Conservation (phyloP, 2,113 vertebrate species). For the Zosterops lateralis region DNA sequence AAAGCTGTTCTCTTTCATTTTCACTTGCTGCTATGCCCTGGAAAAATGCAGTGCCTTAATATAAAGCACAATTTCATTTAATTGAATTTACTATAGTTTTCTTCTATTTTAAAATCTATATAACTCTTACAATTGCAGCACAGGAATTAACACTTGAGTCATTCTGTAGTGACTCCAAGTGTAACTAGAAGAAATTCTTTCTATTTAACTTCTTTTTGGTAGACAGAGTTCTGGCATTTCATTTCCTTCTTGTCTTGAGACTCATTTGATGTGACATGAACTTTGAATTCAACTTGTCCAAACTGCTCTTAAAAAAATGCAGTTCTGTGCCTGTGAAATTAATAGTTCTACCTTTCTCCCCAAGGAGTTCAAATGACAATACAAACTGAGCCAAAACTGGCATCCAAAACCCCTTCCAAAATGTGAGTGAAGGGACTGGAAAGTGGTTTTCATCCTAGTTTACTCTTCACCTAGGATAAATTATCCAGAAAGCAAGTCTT, state of each 20-base stretch:
- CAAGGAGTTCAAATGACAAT: background rate
- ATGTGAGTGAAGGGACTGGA: background rate
- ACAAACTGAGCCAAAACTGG: background rate
- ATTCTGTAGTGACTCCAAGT: background rate
- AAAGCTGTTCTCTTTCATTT: background rate
- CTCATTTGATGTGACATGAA: background rate
- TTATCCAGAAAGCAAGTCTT: background rate
- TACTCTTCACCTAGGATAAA: background rate
- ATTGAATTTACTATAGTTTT: background rate
- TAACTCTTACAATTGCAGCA: background rate
- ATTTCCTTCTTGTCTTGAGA: background rate
- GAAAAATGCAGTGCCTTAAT: background rate
- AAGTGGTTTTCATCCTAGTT: background rate
- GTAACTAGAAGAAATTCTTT: background rate
- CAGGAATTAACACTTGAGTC: background rate
- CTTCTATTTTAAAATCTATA: background rate
- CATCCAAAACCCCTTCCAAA: background rate
- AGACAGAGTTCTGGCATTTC: background rate
- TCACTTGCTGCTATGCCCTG: background rate
- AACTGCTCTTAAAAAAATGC: background rate
- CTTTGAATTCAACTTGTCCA: background rate
- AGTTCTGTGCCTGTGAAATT: background rate
- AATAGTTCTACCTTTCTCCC: background rate
- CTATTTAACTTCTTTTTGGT: background rate
- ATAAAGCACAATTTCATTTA: background rate